Conservation (phyloP, 2,113 vertebrate species). For the Trogon surrucura region DNA sequence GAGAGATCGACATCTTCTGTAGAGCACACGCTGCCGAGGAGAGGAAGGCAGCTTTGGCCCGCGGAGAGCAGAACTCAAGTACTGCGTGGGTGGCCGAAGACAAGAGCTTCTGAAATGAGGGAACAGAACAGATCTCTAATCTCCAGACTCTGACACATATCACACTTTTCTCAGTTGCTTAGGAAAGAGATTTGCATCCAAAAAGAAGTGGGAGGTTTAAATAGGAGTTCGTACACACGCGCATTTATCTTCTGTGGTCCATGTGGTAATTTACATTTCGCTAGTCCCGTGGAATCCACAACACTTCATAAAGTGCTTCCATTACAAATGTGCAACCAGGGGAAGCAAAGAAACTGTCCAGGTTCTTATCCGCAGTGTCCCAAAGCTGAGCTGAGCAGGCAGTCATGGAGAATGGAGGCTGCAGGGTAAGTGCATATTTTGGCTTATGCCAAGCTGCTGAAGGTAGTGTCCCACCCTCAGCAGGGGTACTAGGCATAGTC, state of each 20-base stretch:
- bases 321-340: neutral
- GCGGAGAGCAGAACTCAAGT: constrained; percentile 61
- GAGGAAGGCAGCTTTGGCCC: constrained; percentile 65
- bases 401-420: neutral
- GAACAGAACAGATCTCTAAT: constrained; percentile 73
- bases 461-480: neutral
- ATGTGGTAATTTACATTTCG: neutral
- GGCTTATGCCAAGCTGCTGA: neutral
- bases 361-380: neutral
- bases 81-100: constrained; percentile 66
- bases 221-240: constrained; percentile 29
- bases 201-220: constrained; percentile 72
- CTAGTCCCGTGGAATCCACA: constrained; percentile 3
- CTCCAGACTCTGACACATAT: constrained; percentile 72
- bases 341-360: neutral
- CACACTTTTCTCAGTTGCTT: constrained; percentile 72
- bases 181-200: constrained; percentile 67
- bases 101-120: constrained; percentile 65
- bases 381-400: neutral
- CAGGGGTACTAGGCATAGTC: neutral
- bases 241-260: constrained; percentile 19
- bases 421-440: neutral
- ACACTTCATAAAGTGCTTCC: neutral
- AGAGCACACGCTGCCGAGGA: neutral
- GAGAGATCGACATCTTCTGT: constrained; percentile 56